Evolutionary conservation across 2,113 vertebrate genomes (phyloP).

Genomic region (Neotoma lepida): DNA sequence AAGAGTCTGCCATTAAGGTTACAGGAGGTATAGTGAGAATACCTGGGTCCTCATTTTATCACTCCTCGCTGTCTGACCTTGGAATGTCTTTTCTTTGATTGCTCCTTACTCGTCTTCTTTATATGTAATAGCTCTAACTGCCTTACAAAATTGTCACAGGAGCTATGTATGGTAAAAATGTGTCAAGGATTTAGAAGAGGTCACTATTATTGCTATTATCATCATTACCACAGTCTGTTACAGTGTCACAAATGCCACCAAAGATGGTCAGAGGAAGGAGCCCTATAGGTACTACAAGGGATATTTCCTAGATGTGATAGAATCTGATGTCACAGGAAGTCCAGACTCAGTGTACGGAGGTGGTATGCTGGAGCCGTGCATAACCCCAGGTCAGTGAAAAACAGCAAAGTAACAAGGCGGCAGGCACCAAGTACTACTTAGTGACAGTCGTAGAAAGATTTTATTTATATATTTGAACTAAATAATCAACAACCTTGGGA

Average conservation of each 20-base stretch:
- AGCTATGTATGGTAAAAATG: slow-evolving; percentile 19
- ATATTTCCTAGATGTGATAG: slow-evolving; percentile 28
- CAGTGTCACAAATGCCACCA: not conserved
- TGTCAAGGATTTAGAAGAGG: slow-evolving; percentile 25
- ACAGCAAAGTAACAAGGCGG: not conserved
- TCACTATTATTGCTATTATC: not conserved
- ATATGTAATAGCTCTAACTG: not conserved
- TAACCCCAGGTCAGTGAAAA: not conserved
- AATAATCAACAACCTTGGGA: not conserved
- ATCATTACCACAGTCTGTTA: not conserved
- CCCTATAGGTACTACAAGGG: not conserved
- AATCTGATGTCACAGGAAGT: slow-evolving; percentile 17
- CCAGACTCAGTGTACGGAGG: not conserved
- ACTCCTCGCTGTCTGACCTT: not conserved
- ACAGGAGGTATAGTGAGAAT: not conserved
- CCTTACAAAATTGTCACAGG: not conserved
- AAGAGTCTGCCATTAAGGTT: not conserved
- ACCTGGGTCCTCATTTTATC: not conserved
- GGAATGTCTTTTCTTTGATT: not conserved
- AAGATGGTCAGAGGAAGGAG: not conserved
- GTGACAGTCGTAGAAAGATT: not conserved
- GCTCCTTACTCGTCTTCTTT: slow-evolving; percentile 11
- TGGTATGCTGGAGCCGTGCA: not conserved
- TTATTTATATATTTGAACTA: not conserved
- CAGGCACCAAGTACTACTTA: not conserved